Evolutionary conservation across 92 coral and sea anemone species (phyloP).

Genomic region (Porites divaricata): DNA sequence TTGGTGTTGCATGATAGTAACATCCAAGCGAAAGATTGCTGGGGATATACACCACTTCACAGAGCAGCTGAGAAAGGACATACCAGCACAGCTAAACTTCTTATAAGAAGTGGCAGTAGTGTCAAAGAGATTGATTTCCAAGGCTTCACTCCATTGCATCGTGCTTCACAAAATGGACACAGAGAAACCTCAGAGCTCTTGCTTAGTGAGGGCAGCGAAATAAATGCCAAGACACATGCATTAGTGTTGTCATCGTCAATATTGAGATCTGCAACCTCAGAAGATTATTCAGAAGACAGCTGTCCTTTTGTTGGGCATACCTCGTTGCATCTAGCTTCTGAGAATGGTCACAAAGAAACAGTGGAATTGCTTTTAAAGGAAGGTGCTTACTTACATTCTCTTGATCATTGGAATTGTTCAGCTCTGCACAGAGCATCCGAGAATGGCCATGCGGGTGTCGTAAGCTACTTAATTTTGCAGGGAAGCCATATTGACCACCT

Average conservation of each 20-base stretch:
- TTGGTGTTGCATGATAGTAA: slow-evolving; percentile 49
- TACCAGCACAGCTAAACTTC: slow-evolving; percentile 47
- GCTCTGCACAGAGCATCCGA: slow-evolving; percentile 81
- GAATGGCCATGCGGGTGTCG: slow-evolving; percentile 67
- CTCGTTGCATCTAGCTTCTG: slow-evolving; percentile 73
- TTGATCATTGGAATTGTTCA: slow-evolving; percentile 74
- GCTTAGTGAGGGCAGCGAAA: slow-evolving; percentile 59
- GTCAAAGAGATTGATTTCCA: slow-evolving; percentile 57
- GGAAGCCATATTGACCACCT: slow-evolving; percentile 51
- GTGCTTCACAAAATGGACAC: slow-evolving; percentile 77
- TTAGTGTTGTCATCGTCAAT: slow-evolving; percentile 19
- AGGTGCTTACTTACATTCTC: slow-evolving; percentile 64
- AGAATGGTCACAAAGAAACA: slow-evolving; percentile 76
- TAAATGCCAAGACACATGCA: slow-evolving; percentile 51
- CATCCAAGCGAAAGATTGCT: slow-evolving; percentile 45
- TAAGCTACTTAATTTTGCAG: slow-evolving; percentile 39
- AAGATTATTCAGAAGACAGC: background rate
- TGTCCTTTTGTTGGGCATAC: slow-evolving; percentile 50
- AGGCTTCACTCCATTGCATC: slow-evolving; percentile 68
- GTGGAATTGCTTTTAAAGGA: slow-evolving; percentile 57
- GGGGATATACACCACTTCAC: slow-evolving; percentile 84
- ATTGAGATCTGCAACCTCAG: background rate
- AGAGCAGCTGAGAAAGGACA: slow-evolving; percentile 89
- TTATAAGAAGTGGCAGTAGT: slow-evolving; percentile 65
- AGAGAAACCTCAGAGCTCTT: slow-evolving; percentile 47